Percentiles rank a stretch among this genome's conserved stretches.
phyloP scores from a whole-genome alignment of 2,113 vertebrate genomes.

The Zootoca vivipara region DNA sequence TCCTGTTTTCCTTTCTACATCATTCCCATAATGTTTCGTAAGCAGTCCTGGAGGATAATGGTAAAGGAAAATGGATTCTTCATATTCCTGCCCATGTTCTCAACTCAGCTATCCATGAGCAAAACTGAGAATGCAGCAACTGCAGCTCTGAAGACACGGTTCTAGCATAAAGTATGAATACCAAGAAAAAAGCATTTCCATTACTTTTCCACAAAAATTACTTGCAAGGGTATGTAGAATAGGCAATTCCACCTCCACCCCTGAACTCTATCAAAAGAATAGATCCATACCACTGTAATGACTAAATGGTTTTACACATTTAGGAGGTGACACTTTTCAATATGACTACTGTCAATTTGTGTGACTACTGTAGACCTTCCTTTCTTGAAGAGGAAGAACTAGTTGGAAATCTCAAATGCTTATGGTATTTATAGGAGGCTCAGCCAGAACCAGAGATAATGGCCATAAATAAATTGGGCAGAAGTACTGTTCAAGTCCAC shows the following conservation, averaged over 20 bases:
- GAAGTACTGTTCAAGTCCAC: not conserved
- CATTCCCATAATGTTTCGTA: conserved; percentile 26
- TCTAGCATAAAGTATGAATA: not conserved
- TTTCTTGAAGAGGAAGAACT: conserved; percentile 7
- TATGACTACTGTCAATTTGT: not conserved
- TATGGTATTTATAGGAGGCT: not conserved
- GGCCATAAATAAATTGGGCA: not conserved
- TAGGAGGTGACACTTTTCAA: not conserved
- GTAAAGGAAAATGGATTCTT: not conserved
- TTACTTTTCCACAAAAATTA: not conserved
- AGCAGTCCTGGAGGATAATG: not conserved
- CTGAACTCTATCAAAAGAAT: not conserved
- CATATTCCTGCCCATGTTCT: not conserved
- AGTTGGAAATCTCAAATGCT: not conserved
- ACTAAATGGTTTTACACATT: not conserved
- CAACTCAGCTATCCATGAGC: not conserved
- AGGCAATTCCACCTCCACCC: not conserved
- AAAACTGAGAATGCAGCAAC: not conserved
- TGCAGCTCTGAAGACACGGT: not conserved
- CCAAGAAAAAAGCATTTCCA: not conserved
- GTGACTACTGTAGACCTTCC: not conserved
- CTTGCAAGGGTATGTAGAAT: not conserved
- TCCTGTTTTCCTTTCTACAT: conserved; percentile 30
- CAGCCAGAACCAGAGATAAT: not conserved
- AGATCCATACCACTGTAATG: not conserved